Evolutionary conservation across 2,888 invertebrate genomes (phyloP).

Genomic region (Arge pagana): DNA sequence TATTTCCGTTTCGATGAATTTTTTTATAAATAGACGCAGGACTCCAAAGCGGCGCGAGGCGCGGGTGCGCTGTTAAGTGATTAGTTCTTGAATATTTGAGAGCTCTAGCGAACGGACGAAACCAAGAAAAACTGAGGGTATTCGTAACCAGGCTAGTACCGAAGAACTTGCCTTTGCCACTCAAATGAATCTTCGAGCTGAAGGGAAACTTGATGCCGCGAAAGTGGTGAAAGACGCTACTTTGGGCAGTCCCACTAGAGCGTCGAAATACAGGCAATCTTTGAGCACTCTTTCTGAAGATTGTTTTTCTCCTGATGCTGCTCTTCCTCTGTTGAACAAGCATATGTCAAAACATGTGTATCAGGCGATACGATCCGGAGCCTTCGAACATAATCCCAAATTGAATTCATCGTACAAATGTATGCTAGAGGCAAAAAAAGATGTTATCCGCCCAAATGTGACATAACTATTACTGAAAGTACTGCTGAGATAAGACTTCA

Average conservation of each 20-base stretch:
- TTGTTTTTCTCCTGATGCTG: constrained; percentile 18
- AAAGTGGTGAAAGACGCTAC: neutral
- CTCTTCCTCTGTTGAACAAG: constrained; percentile 14
- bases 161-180: constrained; percentile 20
- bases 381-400: neutral
- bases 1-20: constrained; percentile 3
- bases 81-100: constrained; percentile 12
- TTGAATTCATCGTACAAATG: constrained; percentile 22
- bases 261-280: constrained; percentile 4
- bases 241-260: neutral
- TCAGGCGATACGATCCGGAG: constrained; percentile 2
- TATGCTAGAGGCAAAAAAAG: constrained; percentile 20
- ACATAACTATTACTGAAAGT: constrained; percentile 27
- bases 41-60: constrained; percentile 7
- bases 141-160: constrained; percentile 19
- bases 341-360: no score
- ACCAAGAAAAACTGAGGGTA: constrained; percentile 14
- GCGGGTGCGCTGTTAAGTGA: neutral
- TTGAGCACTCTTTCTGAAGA: constrained; percentile 7
- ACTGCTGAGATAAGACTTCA: constrained; percentile 1
- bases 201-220: neutral
- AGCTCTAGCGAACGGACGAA: constrained; percentile 19
- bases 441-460: constrained; percentile 24
- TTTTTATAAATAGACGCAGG: constrained; percentile 10
- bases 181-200: constrained; percentile 10